Base-by-base conservation (phyloP, 2,113 vertebrate species). In the Pteronura brasiliensis region DNA sequence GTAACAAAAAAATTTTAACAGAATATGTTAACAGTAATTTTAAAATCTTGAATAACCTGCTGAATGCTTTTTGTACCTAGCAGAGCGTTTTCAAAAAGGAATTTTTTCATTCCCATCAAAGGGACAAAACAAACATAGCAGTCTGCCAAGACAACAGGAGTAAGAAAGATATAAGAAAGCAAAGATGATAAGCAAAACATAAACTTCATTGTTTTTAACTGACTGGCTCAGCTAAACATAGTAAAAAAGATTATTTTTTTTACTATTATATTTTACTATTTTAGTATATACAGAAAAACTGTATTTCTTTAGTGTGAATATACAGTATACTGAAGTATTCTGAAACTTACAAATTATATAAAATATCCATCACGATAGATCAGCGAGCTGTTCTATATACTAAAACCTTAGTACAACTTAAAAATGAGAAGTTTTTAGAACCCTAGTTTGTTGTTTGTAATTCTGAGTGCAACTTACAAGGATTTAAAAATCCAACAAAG, bases 211-310 rank as follows among this genome's bases (percentile, higher is more conserved):
- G 92, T 92, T 98, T 98, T 97, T 92, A 98, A 98, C 98, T 87
- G 94, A 94, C 55, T 95, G 97, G 93, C 98, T 98, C 96, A 98
- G 49, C 90, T 97, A 98, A 98, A 98, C 98, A 98, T 42, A 98
- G 87, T 89, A 98, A 39, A 92, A 97, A 97, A 96, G 65, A 82
- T 91, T 83, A 49, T 47, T 52, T 52, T 52, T 52, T 17, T 52
- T 52, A 52, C 49, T 52, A 52, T 52, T 52, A 52, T 52, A 52
- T 52, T 52, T 52, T 52, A 52, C 4, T 52, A 52, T 52, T 15
- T 52, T 47, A 47, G 44, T 47, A 47, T 10, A 47, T 47, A 52
- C 49, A 52, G 49, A 52, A 52, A 52, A 17, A 52, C 57, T 31
- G 91, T 96, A 98, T 96, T 98, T 97, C 81, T 84, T 95, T 97